These are phyloP conservation scores for Beaufortia kweichowensis DNA, from an alignment of 2,113 vertebrate genomes.

Conservation along the genomic window DNA sequence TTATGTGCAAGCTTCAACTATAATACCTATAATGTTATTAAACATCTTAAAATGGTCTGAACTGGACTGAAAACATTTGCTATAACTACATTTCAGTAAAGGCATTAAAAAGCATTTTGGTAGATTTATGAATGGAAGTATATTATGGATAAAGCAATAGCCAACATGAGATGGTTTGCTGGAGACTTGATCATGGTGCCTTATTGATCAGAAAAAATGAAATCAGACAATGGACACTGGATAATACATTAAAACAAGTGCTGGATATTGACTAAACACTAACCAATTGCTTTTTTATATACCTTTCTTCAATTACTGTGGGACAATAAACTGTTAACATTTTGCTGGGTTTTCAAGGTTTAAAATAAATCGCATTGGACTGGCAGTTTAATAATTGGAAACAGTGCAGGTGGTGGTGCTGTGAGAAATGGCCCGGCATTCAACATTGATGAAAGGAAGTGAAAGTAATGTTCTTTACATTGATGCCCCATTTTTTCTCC, in stretches of 20 bases:
- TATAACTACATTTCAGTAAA: constrained; percentile 7
- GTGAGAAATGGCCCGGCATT: constrained; percentile 14
- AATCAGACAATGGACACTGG: constrained; percentile 45
- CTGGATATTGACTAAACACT: background rate
- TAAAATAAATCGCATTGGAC: constrained; percentile 8
- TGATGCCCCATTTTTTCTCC: constrained; percentile 25
- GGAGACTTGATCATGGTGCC: constrained; percentile 15
- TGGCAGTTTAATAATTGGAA: background rate
- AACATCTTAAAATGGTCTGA: background rate
- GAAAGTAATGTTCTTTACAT: constrained; percentile 31
- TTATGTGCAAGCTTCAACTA: constrained; percentile 32
- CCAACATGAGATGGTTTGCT: constrained; percentile 43
- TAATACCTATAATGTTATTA: background rate
- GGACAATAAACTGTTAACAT: background rate
- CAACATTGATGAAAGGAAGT: constrained; percentile 24
- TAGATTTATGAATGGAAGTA: constrained; percentile 19
- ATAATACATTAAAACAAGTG: constrained; percentile 16
- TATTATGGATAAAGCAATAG: constrained; percentile 42
- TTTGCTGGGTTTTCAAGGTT: background rate
- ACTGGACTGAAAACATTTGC: constrained; percentile 17
- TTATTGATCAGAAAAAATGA: constrained; percentile 37
- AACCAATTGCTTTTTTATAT: background rate
- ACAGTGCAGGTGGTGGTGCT: constrained; percentile 6
- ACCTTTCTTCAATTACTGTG: constrained; percentile 3
- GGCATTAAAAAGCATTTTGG: constrained; percentile 5